phyloP scores from a whole-genome alignment of 2,113 vertebrate species.

The Zapornia atra region DNA sequence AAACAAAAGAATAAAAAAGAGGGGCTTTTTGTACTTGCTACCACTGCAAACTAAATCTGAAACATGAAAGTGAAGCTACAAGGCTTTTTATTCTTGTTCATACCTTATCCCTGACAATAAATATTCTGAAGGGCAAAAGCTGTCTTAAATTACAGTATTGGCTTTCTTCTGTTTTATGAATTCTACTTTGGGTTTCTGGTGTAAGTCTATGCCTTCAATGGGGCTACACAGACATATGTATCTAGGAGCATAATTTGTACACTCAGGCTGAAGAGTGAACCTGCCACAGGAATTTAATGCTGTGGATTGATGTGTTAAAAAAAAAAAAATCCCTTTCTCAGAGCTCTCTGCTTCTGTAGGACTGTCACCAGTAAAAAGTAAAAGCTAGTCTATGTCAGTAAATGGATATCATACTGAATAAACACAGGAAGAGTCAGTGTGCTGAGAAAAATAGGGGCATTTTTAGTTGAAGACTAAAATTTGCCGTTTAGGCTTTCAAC shows the following conservation, averaged over 20 bases:
- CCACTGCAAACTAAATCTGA: not conserved
- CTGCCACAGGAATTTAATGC: slow-evolving; percentile 42
- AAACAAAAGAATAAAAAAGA: not conserved
- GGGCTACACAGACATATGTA: not conserved
- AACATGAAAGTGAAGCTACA: not conserved
- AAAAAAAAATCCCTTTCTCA: not conserved
- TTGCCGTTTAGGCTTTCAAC: slow-evolving; percentile 17
- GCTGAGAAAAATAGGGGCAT: not conserved
- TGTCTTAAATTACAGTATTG: slow-evolving; percentile 39
- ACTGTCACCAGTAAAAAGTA: not conserved
- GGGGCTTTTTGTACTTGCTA: not conserved
- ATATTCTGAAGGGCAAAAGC: slow-evolving; percentile 7
- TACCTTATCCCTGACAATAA: not conserved
- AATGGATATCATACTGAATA: not conserved
- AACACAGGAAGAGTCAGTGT: not conserved
- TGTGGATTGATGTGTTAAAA: slow-evolving; percentile 37
- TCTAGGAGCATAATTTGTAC: slow-evolving; percentile 18
- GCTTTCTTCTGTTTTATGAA: slow-evolving; percentile 20
- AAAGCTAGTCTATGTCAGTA: slow-evolving; percentile 1
- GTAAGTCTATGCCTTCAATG: slow-evolving; percentile 8
- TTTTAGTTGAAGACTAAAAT: slow-evolving; percentile 8
- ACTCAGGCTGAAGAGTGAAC: slow-evolving; percentile 38
- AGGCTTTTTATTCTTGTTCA: not conserved
- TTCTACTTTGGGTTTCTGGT: not conserved
- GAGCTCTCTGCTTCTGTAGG: not conserved